phyloP scores from a whole-genome alignment of 37 sponge, comb jelly and placozoan species.

The Axinella damicornis region DNA sequence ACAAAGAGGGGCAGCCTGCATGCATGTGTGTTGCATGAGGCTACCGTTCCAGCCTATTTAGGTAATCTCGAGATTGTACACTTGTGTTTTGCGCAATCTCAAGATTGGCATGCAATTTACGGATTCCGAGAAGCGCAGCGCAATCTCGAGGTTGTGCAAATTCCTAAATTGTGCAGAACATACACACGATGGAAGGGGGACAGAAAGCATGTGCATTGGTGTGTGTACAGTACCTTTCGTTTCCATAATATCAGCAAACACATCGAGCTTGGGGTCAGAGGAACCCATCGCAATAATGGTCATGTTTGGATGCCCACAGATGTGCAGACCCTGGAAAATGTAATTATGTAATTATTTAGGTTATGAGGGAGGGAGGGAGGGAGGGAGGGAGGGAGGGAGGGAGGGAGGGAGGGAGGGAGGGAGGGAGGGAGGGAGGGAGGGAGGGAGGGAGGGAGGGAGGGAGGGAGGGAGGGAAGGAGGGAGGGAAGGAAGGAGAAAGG shows the following conservation, averaged over 20 bases:
- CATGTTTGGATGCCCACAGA: constrained; percentile 75
- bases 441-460: constrained; percentile 31
- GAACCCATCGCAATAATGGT: constrained; percentile 72
- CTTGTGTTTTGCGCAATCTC: too few species aligned
- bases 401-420: constrained; percentile 29
- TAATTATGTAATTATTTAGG: too few species aligned
- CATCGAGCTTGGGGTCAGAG: constrained; percentile 38
- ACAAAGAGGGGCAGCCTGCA: constrained; percentile 58
- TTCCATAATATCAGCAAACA: constrained; percentile 88
- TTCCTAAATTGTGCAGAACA: too few species aligned
- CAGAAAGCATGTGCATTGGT: too few species aligned
- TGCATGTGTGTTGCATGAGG: neutral
- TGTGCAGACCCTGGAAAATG: constrained; percentile 53
- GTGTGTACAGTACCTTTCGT: constrained; percentile 74
- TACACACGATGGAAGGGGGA: too few species aligned
- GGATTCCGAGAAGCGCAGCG: too few species aligned
- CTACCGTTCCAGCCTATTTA: neutral
- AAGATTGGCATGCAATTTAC: too few species aligned
- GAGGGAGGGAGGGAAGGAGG: constrained; percentile 1
- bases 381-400: constrained; percentile 6
- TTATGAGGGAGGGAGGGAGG: too few species aligned
- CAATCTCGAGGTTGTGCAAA: too few species aligned
- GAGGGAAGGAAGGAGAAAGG: neutral
- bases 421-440: neutral
- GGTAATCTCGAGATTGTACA: neutral